Conservation (phyloP, 1,140 invertebrate species). For the Plutomurus gul region DNA sequence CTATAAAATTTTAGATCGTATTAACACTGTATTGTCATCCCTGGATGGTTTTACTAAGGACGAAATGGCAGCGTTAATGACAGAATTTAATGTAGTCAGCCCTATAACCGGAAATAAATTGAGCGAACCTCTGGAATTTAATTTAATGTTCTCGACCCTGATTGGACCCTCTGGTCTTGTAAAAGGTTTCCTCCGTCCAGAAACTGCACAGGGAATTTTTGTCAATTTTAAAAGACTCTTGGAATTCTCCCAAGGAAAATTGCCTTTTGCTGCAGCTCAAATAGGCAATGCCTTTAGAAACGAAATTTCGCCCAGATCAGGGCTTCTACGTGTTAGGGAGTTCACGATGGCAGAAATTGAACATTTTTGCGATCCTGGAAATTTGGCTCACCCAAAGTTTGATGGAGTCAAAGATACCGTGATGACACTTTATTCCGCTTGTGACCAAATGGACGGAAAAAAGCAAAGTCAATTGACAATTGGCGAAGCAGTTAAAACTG, state of each 20-base stretch:
- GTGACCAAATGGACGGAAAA: slow-evolving; percentile 94
- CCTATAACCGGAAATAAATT: slow-evolving; percentile 93
- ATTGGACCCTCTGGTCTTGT: slow-evolving; percentile 94
- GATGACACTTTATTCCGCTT: slow-evolving; percentile 87
- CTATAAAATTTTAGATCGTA: slow-evolving; percentile 34
- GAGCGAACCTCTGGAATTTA: slow-evolving; percentile 94
- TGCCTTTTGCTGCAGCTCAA: slow-evolving; percentile 98
- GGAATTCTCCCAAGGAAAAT: slow-evolving; percentile 94
- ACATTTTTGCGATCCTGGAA: slow-evolving; percentile 93
- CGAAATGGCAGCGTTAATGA: slow-evolving; percentile 83
- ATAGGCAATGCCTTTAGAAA: slow-evolving; percentile 98
- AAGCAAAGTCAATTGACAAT: slow-evolving; percentile 72
- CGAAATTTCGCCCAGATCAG: slow-evolving; percentile 98
- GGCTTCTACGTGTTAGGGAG: slow-evolving; percentile 92
- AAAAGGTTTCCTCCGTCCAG: slow-evolving; percentile 93
- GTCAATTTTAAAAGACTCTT: slow-evolving; percentile 97
- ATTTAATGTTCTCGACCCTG: slow-evolving; percentile 96
- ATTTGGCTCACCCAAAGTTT: slow-evolving; percentile 94
- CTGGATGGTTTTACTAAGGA: slow-evolving; percentile 81
- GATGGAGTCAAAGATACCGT: slow-evolving; percentile 71
- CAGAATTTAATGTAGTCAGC: slow-evolving; percentile 90
- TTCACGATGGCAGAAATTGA: slow-evolving; percentile 99
- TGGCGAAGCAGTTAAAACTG: slow-evolving; percentile 73
- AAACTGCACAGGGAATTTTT: slow-evolving; percentile 99
- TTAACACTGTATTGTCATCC: slow-evolving; percentile 36